Percentiles rank a stretch among this genome's conserved stretches.
These are phyloP conservation scores for Serranus cabrilla DNA, from an alignment of 2,797 vertebrate species.

Conservation along the genomic window DNA sequence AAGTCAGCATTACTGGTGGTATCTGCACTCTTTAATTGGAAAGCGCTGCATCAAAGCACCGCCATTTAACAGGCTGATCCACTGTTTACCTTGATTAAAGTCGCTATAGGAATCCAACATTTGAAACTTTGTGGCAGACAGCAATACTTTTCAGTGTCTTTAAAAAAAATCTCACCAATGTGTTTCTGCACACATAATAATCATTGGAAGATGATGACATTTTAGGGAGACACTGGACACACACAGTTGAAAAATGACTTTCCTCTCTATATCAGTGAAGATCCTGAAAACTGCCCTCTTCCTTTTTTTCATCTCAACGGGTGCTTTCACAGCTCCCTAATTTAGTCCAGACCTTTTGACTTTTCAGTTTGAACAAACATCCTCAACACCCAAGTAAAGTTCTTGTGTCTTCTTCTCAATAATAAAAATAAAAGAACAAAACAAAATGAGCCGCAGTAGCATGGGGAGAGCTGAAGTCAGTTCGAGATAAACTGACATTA, in stretches of 20 bases:
- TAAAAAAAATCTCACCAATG: not conserved
- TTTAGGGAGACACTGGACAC: constrained; percentile 7
- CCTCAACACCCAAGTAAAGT: no score
- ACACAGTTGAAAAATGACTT: constrained; percentile 16
- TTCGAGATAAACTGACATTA: no score
- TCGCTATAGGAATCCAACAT: not conserved
- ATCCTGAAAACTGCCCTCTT: constrained; percentile 8
- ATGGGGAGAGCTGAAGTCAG: no score
- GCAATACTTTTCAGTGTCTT: not conserved
- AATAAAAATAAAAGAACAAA: no score
- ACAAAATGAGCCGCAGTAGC: no score
- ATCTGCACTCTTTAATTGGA: constrained; percentile 24
- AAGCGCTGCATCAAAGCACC: constrained; percentile 14
- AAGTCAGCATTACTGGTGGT: constrained; percentile 17
- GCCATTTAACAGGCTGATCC: constrained; percentile 18
- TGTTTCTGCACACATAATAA: not conserved
- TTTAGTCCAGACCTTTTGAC: no score
- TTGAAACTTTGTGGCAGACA: not conserved
- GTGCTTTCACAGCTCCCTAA: no score
- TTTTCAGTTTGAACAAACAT: no score
- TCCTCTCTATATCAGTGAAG: constrained; percentile 23
- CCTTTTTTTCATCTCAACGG: no score
- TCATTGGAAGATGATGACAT: constrained; percentile 7
- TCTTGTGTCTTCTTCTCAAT: no score
- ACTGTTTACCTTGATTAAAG: constrained; percentile 31